These are phyloP conservation scores for Psettodes erumei DNA, from an alignment of 2,113 vertebrate genomes.

Conservation along the genomic window DNA sequence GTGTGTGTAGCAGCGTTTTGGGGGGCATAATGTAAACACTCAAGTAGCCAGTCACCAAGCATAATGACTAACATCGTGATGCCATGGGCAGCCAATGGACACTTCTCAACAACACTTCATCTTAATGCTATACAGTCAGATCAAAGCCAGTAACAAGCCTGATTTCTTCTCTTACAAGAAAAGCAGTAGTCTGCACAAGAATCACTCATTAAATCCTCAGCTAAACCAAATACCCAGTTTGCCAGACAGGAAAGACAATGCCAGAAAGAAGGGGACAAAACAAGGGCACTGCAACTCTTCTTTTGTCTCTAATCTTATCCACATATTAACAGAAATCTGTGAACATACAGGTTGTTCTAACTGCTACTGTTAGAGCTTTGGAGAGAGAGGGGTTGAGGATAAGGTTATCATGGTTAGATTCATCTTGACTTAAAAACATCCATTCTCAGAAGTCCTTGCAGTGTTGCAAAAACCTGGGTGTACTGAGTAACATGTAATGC, in stretches of 20 bases:
- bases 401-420: not conserved
- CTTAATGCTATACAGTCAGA: constrained; percentile 22
- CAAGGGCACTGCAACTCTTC: not conserved
- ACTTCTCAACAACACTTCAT: not conserved
- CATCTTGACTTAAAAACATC: not conserved
- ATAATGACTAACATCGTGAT: too few species aligned
- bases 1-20: too few species aligned
- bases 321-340: constrained; percentile 1
- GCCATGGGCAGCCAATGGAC: not conserved
- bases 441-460: constrained; percentile 6
- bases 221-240: not conserved
- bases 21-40: not conserved
- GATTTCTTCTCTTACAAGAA: constrained; percentile 3
- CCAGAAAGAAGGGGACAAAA: not conserved
- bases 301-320: constrained; percentile 11
- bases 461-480: not conserved
- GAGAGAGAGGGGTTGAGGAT: not conserved
- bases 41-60: constrained; percentile 15
- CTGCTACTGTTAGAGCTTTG: not conserved
- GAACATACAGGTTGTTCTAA: constrained; percentile 23
- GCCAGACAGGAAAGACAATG: not conserved
- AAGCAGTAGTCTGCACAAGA: constrained; percentile 34
- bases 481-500: constrained; percentile 10
- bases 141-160: not conserved
- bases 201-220: not conserved